A percentile compares a stretch with the other conserved stretches of the same genome.
These are phyloP conservation scores for Drosophila neutralis DNA, from an alignment of 2,888 invertebrate genomes.

Conservation along the genomic window DNA sequence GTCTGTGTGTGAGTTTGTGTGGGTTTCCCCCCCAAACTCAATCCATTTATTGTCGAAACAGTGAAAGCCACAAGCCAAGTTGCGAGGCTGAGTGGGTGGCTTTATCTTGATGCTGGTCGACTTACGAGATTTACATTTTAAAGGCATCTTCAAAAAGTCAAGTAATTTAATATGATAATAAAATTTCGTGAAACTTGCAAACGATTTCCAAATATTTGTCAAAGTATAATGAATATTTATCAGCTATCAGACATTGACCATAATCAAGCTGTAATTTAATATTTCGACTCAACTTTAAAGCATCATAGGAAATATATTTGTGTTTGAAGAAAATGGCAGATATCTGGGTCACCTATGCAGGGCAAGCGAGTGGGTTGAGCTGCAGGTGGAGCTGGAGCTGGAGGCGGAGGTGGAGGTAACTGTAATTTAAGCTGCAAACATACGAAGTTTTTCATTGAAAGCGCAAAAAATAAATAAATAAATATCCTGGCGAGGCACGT, in stretches of 20 bases:
- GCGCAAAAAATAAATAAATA: constrained; percentile 62
- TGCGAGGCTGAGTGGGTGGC: constrained; percentile 8
- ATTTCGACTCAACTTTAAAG: not conserved
- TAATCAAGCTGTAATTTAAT: not conserved
- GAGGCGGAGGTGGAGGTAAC: not conserved
- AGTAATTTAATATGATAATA: not conserved
- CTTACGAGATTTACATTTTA: not conserved
- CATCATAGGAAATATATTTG: not conserved
- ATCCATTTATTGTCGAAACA: constrained; percentile 2
- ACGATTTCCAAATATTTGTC: not conserved
- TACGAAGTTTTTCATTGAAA: constrained; percentile 41
- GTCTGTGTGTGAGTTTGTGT: not conserved
- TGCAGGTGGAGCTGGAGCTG: too few relatives aligned
- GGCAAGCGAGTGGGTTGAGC: not conserved
- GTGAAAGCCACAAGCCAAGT: constrained; percentile 30
- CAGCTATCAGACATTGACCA: not conserved
- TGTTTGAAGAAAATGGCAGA: constrained; percentile 8
- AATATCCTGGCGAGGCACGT: constrained; percentile 48
- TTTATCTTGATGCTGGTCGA: not conserved
- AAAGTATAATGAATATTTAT: not conserved
- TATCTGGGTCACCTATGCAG: constrained; percentile 27
- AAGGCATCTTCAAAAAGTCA: not conserved
- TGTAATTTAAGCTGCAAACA: constrained; percentile 37
- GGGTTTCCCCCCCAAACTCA: not conserved
- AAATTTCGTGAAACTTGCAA: not conserved